Evolutionary conservation across 2,888 invertebrate genomes (phyloP).

Genomic region (Papilio protenor): DNA sequence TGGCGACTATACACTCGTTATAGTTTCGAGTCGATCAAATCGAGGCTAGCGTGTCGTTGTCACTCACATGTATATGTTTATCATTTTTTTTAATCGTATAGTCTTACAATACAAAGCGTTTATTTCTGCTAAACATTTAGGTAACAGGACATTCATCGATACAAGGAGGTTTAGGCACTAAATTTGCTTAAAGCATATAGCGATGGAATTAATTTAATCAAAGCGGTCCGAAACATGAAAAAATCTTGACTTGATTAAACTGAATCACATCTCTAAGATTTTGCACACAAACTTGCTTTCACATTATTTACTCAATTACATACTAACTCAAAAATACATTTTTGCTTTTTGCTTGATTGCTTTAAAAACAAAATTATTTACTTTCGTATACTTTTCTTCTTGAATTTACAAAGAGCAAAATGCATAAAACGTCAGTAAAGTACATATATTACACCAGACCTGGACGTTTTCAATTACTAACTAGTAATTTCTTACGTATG

Average conservation of each 20-base stretch:
- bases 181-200: not conserved
- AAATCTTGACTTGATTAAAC: not conserved
- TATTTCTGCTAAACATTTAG: not conserved
- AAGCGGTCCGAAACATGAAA: not conserved
- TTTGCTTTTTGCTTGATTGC: not conserved
- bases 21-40: slow-evolving; percentile 74
- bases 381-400: not conserved
- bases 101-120: not conserved
- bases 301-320: not conserved
- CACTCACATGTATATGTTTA: slow-evolving; percentile 29
- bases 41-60: slow-evolving; percentile 60
- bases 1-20: slow-evolving; percentile 76
- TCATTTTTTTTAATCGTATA: slow-evolving; percentile 10
- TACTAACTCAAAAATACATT: not conserved
- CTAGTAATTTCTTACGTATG: not conserved
- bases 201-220: not conserved
- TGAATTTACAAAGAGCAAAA: not conserved
- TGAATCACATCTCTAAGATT: not conserved
- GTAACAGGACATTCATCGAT: not conserved
- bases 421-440: not conserved
- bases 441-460: not conserved
- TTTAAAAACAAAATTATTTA: not conserved
- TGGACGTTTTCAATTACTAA: not conserved
- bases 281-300: not conserved
- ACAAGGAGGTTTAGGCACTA: not conserved